Conservation (phyloP, 2,113 vertebrate species). For the Carollia perspicillata region DNA sequence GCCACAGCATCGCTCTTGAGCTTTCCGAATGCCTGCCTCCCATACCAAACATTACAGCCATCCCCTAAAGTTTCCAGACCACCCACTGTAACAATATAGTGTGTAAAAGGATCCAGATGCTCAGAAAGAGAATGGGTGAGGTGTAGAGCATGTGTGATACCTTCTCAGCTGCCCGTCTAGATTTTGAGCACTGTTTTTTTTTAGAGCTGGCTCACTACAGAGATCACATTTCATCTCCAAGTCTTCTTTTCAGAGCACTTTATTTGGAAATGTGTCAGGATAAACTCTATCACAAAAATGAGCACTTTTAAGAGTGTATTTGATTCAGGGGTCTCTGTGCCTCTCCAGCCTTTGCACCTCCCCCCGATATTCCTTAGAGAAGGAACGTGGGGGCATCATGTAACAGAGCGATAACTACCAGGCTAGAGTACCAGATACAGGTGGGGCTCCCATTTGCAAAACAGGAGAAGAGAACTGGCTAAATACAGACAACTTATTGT, state of each 20-base stretch:
- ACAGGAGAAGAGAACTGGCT: neutral
- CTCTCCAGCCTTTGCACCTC: neutral
- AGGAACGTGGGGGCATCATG: neutral
- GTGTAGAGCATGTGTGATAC: neutral
- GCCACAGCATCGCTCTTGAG: neutral
- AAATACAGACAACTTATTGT: neutral
- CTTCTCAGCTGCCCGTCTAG: slow-evolving; percentile 24
- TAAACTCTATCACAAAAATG: neutral
- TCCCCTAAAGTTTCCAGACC: slow-evolving; percentile 61
- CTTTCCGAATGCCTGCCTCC: slow-evolving; percentile 27
- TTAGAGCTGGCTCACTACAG: neutral
- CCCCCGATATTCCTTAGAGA: neutral
- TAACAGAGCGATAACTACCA: neutral
- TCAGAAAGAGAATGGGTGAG: slow-evolving; percentile 31
- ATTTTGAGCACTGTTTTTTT: neutral
- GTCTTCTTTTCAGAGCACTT: neutral
- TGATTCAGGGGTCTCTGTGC: neutral
- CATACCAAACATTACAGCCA: slow-evolving; percentile 55
- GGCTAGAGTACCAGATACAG: neutral
- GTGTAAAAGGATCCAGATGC: slow-evolving; percentile 70
- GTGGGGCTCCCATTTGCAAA: neutral
- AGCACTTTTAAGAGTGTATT: neutral
- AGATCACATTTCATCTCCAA: neutral
- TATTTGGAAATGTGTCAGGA: neutral
- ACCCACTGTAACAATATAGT: slow-evolving; percentile 60